Percentiles rank a stretch among this genome's conserved stretches.
Evolutionary conservation across 2,113 vertebrate genomes (phyloP).

Genomic region (Laticauda laticaudata): DNA sequence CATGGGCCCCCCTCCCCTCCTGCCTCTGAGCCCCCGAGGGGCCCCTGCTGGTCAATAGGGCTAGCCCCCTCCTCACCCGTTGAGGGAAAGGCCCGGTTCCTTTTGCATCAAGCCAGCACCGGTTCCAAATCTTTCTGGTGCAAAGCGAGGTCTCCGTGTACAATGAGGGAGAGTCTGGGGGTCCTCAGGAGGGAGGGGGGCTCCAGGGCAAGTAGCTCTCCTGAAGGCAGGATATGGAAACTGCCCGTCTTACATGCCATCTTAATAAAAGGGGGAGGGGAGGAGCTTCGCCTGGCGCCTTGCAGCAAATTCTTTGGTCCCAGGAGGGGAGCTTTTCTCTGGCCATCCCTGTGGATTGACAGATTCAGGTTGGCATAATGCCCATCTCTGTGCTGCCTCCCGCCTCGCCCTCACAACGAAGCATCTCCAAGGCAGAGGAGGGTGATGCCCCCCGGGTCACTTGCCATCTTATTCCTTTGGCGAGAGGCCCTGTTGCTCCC

Average conservation of each 20-base stretch:
- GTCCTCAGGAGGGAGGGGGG: too few species aligned
- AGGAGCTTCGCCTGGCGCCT: not conserved
- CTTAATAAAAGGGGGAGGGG: not conserved
- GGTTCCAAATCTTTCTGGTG: not conserved
- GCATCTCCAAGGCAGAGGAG: not conserved
- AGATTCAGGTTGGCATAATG: not conserved
- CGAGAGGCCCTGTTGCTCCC: not conserved
- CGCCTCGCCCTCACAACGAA: not conserved
- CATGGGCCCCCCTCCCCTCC: not conserved
- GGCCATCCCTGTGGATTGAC: not conserved
- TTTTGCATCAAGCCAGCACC: not conserved
- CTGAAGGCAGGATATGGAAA: not conserved
- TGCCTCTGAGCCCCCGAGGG: not conserved
- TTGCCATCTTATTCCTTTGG: not conserved
- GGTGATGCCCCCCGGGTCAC: accelerated
- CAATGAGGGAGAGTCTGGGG: not conserved
- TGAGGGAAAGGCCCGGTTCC: too few species aligned
- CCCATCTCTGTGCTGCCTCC: not conserved
- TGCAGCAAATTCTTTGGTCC: not conserved
- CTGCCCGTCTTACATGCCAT: not conserved
- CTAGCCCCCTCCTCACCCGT: not conserved
- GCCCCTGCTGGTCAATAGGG: not conserved
- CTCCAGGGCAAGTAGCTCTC: not conserved
- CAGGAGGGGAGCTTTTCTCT: not conserved
- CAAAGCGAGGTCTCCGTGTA: not conserved